Conservation (phyloP, 2,113 vertebrate genomes). For the Amphiprion percula region DNA sequence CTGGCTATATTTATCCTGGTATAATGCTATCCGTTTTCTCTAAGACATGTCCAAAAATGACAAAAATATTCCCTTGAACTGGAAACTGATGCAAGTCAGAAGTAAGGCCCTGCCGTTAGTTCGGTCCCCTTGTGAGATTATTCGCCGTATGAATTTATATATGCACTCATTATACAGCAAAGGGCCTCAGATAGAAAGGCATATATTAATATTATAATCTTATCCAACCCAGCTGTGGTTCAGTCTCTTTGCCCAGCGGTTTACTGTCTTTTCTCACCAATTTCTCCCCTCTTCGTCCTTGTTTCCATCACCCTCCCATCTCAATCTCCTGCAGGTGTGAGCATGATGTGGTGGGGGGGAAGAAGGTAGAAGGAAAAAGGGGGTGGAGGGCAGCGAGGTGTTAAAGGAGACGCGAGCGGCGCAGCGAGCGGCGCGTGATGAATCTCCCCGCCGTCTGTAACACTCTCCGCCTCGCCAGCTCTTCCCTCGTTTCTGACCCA, state of each 20-base stretch:
- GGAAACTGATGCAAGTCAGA: constrained; percentile 15
- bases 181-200: constrained; percentile 28
- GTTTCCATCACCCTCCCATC: constrained; percentile 6
- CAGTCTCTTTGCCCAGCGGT: constrained; percentile 16
- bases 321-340: constrained; percentile 46
- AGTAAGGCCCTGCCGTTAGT: constrained; percentile 13
- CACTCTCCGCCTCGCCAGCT: constrained; percentile 57
- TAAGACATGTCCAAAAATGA: neutral
- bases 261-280: constrained; percentile 17
- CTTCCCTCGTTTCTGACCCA: constrained; percentile 74
- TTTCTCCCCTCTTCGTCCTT: neutral
- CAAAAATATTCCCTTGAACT: constrained; percentile 6
- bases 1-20: no score
- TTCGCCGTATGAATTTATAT: constrained; percentile 32
- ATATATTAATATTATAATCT: constrained; percentile 53
- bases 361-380: no score
- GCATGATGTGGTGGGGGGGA: constrained; percentile 2
- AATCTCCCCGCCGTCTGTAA: constrained; percentile 63
- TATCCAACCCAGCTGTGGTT: constrained; percentile 23
- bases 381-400: neutral
- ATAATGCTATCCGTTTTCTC: no score
- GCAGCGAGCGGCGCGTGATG: constrained; percentile 50
- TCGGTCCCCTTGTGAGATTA: constrained; percentile 23
- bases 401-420: constrained; percentile 43
- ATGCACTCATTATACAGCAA: constrained; percentile 53